phyloP scores from a whole-genome alignment of 2,113 vertebrate species.

The Rhagologus leucostigma region DNA sequence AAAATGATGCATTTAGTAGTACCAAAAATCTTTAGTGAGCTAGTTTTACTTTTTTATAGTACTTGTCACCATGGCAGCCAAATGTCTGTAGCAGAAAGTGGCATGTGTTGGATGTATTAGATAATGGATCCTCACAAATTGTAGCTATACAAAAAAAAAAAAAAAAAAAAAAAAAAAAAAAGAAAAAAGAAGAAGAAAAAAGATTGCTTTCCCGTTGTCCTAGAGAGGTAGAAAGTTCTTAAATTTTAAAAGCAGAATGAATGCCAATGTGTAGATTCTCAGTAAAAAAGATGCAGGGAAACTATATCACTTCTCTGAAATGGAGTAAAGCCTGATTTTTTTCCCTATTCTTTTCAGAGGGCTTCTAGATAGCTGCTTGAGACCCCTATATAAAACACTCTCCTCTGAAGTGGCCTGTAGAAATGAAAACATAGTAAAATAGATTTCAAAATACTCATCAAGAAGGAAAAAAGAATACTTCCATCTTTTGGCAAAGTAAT shows the following conservation, averaged over 20 bases:
- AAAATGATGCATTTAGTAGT: background rate
- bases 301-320: background rate
- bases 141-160: background rate
- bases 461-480: background rate
- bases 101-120: background rate
- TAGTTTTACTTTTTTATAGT: background rate
- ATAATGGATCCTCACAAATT: background rate
- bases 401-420: background rate
- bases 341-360: background rate
- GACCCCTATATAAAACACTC: rapidly evolving
- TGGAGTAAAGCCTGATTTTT: background rate
- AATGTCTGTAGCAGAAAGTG: background rate
- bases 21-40: background rate
- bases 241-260: background rate
- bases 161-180: background rate
- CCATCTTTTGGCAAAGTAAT: background rate
- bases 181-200: background rate
- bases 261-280: background rate
- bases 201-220: background rate
- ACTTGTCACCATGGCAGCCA: background rate
- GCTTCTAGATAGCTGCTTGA: background rate
- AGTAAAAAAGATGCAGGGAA: background rate
- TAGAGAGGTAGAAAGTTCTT: background rate
- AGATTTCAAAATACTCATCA: background rate
- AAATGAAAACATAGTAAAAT: background rate